Conservation (phyloP, 2,113 vertebrate species). For the Varanus komodoensis region DNA sequence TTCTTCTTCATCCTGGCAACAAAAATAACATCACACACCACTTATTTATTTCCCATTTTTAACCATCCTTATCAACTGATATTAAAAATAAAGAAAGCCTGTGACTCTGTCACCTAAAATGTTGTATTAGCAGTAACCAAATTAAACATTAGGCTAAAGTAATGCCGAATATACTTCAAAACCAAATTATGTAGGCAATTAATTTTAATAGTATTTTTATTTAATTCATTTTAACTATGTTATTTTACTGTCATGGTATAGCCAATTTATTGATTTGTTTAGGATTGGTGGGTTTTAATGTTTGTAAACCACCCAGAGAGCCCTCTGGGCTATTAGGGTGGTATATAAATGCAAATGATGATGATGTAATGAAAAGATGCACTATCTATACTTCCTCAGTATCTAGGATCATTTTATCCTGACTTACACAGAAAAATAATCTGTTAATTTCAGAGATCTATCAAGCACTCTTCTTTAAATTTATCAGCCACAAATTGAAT, state of each 20-base stretch:
- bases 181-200: background rate
- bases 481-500: background rate
- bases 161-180: no score
- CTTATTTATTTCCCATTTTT: conserved; percentile 13
- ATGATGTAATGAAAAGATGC: no score
- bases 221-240: no score
- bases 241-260: no score
- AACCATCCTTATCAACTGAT: background rate
- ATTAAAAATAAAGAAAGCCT: background rate
- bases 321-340: no score
- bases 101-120: background rate
- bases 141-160: background rate
- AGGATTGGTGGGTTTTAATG: no score
- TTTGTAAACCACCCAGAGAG: no score
- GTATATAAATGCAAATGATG: no score
- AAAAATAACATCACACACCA: conserved; percentile 67
- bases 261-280: no score
- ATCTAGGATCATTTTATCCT: background rate
- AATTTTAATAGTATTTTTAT: no score
- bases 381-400: background rate
- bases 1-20: conserved; percentile 94
- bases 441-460: background rate
- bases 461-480: background rate
- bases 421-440: background rate
- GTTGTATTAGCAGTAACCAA: background rate